Evolutionary conservation across 2,888 invertebrate genomes (phyloP).

Genomic region (Gortyna flavago): DNA sequence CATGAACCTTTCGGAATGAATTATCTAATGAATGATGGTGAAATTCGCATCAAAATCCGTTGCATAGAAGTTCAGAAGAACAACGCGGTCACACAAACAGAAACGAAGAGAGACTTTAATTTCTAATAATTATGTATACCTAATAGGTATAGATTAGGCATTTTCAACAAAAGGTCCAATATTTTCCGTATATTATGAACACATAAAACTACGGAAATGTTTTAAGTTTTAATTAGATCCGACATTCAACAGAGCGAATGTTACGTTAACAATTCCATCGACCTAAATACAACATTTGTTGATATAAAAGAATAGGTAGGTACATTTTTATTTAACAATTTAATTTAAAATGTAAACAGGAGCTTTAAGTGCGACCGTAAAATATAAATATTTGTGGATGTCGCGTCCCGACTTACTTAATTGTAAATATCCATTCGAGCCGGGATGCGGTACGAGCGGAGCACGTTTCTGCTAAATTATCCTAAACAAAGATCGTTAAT

Average conservation of each 20-base stretch:
- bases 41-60: not conserved
- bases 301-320: too few species aligned
- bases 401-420: constrained; percentile 42
- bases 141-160: not conserved
- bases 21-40: not conserved
- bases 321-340: constrained; percentile 9
- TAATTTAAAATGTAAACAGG: constrained; percentile 25
- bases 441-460: constrained; percentile 59
- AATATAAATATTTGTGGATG: constrained; percentile 42
- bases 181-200: not conserved
- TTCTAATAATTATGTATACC: not conserved
- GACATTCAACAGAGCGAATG: not conserved
- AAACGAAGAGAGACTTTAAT: not conserved
- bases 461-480: constrained; percentile 71
- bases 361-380: constrained; percentile 9
- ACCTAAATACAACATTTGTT: not conserved
- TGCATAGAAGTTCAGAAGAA: not conserved
- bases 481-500: constrained; percentile 82
- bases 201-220: not conserved
- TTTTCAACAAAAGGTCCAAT: not conserved
- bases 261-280: too few species aligned
- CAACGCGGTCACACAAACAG: not conserved
- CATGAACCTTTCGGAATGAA: not conserved
- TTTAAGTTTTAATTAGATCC: constrained; percentile 6
- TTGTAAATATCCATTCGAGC: constrained; percentile 63